Evolutionary conservation across 1,140 invertebrate species (phyloP), one percentile per base, ranked within the genome.

Genomic region (Drosophila gunungcola): DNA sequence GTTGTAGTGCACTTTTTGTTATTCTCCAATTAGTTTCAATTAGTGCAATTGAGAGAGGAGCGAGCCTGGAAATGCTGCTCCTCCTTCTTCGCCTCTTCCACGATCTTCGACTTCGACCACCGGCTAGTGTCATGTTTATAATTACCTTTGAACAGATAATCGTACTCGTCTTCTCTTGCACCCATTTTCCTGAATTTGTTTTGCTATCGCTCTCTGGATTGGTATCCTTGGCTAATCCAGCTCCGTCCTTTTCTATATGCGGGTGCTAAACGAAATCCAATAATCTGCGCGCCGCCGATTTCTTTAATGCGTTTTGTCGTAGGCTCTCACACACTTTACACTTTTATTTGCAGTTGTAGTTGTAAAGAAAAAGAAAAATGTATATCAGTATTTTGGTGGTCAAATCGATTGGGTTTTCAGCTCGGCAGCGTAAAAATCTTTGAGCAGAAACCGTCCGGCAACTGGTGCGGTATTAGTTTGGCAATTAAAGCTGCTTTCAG

Each of bases 71-170:
- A 56, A 21, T 39, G 38, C 27, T 46, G 73, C 64, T 75, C 49
- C 57, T 72, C 21, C 54, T 16, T n/a, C 38, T 25, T 42, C 48
- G 12, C 43, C 29, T 32, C 9, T 39, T 48, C 46, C 36, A n/a
- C 16, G 53, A 63, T 63, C 60, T 34, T 12, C 38, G 29, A 12
- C 60, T 34, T 12, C 54, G 29, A 12, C 58, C 52, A 60, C 41
- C 60, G 46, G 32, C 57, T 51, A 70, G 56, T 56, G 51, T 68
- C 67, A 81, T 85, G 68, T 84, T 84, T 55, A 68, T 85, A 85
- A 86, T 93, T 95, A 99, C 98, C 98, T 98, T 99, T 99, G 94
- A 99, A 99, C 93, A 99, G 96, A 96, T 99, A 99, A 95, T 99
- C 99, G 94, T 99, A 99, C 95, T 99, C 98, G 94, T 99, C 98